phyloP scores from a whole-genome alignment of 2,113 vertebrate species.

The Esox niger region DNA sequence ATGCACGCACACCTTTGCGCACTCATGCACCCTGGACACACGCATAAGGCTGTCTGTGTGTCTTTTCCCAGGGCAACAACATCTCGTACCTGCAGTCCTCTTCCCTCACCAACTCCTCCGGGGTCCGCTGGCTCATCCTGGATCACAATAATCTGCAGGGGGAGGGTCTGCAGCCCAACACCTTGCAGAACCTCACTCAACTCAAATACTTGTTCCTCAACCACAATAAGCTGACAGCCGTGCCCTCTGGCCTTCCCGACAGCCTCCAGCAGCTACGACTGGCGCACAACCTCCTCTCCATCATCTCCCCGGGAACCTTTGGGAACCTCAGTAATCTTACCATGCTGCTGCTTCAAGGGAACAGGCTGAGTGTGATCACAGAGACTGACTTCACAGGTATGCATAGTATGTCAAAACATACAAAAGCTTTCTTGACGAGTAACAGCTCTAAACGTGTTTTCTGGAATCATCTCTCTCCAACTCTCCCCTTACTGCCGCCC shows the following conservation, averaged over 20 bases:
- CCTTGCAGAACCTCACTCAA: conserved; percentile 59
- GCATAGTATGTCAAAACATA: not conserved
- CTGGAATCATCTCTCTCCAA: conserved; percentile 1
- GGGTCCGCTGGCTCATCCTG: conserved; percentile 72
- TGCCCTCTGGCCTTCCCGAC: conserved; percentile 59
- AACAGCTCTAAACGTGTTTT: not conserved
- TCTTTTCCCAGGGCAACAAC: conserved; percentile 61
- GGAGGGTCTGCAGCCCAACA: conserved; percentile 32
- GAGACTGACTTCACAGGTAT: conserved; percentile 64
- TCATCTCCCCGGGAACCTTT: conserved; percentile 52
- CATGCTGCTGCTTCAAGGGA: conserved; percentile 74
- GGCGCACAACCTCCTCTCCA: conserved; percentile 70
- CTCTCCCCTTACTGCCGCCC: conserved; percentile 12
- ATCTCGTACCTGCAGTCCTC: conserved; percentile 54
- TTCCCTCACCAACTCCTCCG: conserved; percentile 56
- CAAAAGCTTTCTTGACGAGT: not conserved
- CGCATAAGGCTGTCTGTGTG: not conserved
- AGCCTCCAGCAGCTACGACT: conserved; percentile 71
- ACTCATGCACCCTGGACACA: not conserved
- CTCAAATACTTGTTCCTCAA: conserved; percentile 72
- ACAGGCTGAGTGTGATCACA: conserved; percentile 60
- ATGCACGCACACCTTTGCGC: not conserved
- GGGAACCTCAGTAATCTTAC: conserved; percentile 63
- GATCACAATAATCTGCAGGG: conserved; percentile 69
- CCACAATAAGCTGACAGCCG: conserved; percentile 64